Percentiles rank a stretch among this genome's conserved stretches.
Conservation (phyloP, 2,797 vertebrate genomes). For the Novumbra hubbsi region DNA sequence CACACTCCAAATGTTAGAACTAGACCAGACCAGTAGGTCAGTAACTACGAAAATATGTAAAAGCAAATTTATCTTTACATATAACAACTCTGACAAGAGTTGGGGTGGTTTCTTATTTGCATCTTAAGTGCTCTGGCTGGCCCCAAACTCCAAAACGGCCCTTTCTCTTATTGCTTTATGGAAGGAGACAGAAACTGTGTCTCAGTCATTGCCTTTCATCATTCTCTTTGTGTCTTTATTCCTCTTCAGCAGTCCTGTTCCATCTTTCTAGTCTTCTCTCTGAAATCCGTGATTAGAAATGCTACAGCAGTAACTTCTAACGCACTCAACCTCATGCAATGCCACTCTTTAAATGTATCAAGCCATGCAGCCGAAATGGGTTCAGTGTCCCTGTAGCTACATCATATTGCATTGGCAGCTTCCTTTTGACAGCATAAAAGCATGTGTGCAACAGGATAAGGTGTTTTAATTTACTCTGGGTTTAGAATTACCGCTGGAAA, state of each 20-base stretch:
- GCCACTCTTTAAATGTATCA: not conserved
- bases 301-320: no score
- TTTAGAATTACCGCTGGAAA: no score
- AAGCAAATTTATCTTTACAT: constrained; percentile 40
- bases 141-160: constrained; percentile 23
- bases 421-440: not conserved
- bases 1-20: not conserved
- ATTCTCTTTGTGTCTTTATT: not conserved
- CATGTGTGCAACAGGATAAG: constrained; percentile 17
- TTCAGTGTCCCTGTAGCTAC: not conserved
- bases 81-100: constrained; percentile 43
- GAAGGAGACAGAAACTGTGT: constrained; percentile 30
- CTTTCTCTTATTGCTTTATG: constrained; percentile 22
- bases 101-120: constrained; percentile 11
- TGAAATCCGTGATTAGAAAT: not conserved
- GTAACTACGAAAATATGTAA: constrained; percentile 20
- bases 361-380: not conserved
- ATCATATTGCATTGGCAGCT: not conserved
- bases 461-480: constrained; percentile 33
- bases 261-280: not conserved
- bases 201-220: not conserved
- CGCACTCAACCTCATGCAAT: not conserved
- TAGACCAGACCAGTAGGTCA: constrained; percentile 4
- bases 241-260: constrained; percentile 5
- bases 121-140: constrained; percentile 31